These are phyloP conservation scores for Phalangium opilio DNA, from an alignment of 2,888 invertebrate genomes.

Conservation along the genomic window DNA sequence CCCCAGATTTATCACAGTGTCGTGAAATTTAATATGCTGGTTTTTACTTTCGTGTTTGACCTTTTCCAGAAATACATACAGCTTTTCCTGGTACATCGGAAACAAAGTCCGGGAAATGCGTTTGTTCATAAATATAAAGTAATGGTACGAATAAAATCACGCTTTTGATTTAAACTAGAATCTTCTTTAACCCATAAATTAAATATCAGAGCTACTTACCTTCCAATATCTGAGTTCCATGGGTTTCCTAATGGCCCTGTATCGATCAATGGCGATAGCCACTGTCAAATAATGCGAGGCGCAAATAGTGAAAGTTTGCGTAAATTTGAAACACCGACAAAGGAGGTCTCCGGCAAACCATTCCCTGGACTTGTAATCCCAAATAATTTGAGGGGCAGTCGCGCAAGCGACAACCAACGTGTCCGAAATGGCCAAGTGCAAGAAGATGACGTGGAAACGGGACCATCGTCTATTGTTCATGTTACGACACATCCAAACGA, in stretches of 20 bases:
- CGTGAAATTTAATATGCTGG: too few relatives aligned
- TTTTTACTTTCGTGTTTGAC: too few relatives aligned
- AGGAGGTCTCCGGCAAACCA: conserved; percentile 28
- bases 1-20: too few relatives aligned
- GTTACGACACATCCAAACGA: conserved; percentile 27
- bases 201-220: too few relatives aligned
- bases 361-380: conserved; percentile 26
- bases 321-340: conserved; percentile 29
- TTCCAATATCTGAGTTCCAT: conserved; percentile 25
- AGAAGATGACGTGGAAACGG: conserved; percentile 28
- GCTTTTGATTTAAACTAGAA: too few relatives aligned
- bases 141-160: too few relatives aligned
- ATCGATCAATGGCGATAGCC: conserved; percentile 29
- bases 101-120: too few relatives aligned
- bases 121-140: too few relatives aligned
- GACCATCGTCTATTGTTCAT: conserved; percentile 21
- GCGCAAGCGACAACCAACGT: conserved; percentile 26
- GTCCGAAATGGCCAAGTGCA: conserved; percentile 29
- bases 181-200: too few relatives aligned
- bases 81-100: too few relatives aligned
- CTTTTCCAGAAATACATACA: too few relatives aligned
- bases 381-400: conserved; percentile 26
- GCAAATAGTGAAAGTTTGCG: conserved; percentile 28
- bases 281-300: conserved; percentile 29
- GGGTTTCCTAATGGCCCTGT: conserved; percentile 29